Conservation (phyloP, 1,140 invertebrate species). For the Gerris buenoi region DNA sequence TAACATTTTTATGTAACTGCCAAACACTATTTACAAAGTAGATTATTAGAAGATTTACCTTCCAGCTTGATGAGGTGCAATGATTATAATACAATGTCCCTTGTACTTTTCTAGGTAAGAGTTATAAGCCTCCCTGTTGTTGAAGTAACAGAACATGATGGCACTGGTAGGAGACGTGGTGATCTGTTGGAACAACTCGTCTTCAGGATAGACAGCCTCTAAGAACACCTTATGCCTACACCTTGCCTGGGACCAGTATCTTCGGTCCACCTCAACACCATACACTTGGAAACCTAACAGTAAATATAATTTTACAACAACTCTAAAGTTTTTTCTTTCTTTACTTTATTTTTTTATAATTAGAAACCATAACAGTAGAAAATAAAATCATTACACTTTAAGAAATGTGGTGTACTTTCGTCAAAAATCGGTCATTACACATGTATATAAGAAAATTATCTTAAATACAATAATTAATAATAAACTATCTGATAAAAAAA, state of each 20-base stretch:
- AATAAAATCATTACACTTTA: too few species aligned
- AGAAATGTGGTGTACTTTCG: too few species aligned
- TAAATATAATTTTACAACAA: background rate
- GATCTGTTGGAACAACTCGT: background rate
- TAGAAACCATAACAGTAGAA: too few species aligned
- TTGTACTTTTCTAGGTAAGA: background rate
- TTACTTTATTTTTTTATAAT: background rate
- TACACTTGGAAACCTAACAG: background rate
- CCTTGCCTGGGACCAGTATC: background rate
- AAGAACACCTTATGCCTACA: background rate
- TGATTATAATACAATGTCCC: constrained; percentile 3
- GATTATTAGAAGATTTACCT: too few species aligned
- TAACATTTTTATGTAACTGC: too few species aligned
- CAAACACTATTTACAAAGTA: too few species aligned
- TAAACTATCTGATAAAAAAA: too few species aligned
- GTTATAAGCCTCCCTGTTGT: background rate
- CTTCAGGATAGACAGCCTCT: background rate
- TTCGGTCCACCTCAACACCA: constrained; percentile 4
- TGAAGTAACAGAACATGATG: constrained; percentile 7
- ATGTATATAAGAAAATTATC: too few species aligned
- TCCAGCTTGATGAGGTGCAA: constrained; percentile 1
- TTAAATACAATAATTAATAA: too few species aligned
- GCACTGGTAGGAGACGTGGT: background rate
- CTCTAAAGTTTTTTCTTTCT: background rate
- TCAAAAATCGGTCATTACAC: too few species aligned